phyloP scores from a whole-genome alignment of 2,888 invertebrate genomes.

The Aphodius sticticus region DNA sequence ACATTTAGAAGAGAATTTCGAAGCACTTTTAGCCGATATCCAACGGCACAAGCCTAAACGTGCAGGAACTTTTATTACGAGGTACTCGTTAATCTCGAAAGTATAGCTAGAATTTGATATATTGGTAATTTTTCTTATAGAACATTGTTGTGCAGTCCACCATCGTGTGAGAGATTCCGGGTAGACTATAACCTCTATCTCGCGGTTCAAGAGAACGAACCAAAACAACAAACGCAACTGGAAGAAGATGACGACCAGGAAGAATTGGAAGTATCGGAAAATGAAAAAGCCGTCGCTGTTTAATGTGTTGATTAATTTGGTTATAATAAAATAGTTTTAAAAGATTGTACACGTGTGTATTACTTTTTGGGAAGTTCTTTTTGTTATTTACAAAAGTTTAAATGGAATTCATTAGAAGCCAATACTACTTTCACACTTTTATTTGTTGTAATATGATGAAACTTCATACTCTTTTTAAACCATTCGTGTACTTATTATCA shows the following conservation, averaged over 20 bases:
- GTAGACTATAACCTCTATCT: conserved; percentile 64
- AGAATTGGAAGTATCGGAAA: conserved; percentile 46
- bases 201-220: conserved; percentile 41
- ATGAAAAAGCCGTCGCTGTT: conserved; percentile 42
- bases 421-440: no score
- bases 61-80: conserved; percentile 74
- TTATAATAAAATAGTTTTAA: conserved; percentile 13
- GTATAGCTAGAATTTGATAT: conserved; percentile 20
- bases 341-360: not conserved
- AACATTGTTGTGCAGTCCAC: conserved; percentile 69
- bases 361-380: not conserved
- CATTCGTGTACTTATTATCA: no score
- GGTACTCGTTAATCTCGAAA: conserved; percentile 57
- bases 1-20: conserved; percentile 78
- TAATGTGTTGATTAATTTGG: conserved; percentile 15
- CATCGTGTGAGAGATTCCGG: conserved; percentile 72
- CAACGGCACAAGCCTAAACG: conserved; percentile 72
- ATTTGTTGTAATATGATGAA: no score
- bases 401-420: no score
- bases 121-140: conserved; percentile 57
- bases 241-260: conserved; percentile 51
- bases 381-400: no score
- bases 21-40: conserved; percentile 70
- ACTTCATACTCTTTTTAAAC: no score
- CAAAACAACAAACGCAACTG: conserved; percentile 36